A percentile compares a stretch with the other conserved stretches of the same genome.
These are phyloP conservation scores for Mesodorylaimus sp. DNA, from an alignment of 2,888 invertebrate genomes.

Conservation along the genomic window DNA sequence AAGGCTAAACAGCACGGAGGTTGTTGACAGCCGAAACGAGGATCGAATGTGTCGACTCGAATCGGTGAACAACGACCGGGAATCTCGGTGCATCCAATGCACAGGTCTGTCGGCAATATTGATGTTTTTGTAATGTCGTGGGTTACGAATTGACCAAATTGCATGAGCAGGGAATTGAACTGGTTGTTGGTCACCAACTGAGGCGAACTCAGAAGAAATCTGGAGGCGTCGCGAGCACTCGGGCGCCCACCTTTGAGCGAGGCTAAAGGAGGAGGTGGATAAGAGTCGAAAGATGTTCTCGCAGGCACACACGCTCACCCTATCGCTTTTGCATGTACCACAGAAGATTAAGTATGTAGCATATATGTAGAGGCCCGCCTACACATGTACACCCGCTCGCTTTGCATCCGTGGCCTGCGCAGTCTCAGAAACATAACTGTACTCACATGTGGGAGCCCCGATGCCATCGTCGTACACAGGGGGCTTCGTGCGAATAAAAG, in stretches of 20 bases:
- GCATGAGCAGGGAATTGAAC: slow-evolving; percentile 12
- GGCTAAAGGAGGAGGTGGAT: too few species aligned
- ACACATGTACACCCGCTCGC: too few species aligned
- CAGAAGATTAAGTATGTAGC: too few species aligned
- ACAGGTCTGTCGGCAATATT: slow-evolving; percentile 22
- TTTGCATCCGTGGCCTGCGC: too few species aligned
- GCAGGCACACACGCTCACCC: too few species aligned
- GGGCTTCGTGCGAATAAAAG: slow-evolving; percentile 47
- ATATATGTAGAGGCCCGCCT: too few species aligned
- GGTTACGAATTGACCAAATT: slow-evolving; percentile 13
- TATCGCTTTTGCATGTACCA: too few species aligned
- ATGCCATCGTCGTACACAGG: slow-evolving; percentile 25
- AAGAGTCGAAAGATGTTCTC: too few species aligned
- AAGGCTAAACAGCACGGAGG: slow-evolving; percentile 1
- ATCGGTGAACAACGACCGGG: slow-evolving; percentile 26
- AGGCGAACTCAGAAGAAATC: slow-evolving; percentile 22
- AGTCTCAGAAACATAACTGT: too few species aligned
- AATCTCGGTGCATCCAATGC: slow-evolving; percentile 25
- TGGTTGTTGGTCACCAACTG: slow-evolving; percentile 21
- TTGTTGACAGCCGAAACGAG: neutral
- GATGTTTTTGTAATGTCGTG: slow-evolving; percentile 14
- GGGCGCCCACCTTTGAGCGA: slow-evolving; percentile 15
- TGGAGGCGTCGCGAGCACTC: slow-evolving; percentile 22
- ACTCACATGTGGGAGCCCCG: slow-evolving; percentile 20
- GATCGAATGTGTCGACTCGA: slow-evolving; percentile 13